Evolutionary conservation across 2,113 vertebrate genomes (phyloP).

Genomic region (Micromys minutus): DNA sequence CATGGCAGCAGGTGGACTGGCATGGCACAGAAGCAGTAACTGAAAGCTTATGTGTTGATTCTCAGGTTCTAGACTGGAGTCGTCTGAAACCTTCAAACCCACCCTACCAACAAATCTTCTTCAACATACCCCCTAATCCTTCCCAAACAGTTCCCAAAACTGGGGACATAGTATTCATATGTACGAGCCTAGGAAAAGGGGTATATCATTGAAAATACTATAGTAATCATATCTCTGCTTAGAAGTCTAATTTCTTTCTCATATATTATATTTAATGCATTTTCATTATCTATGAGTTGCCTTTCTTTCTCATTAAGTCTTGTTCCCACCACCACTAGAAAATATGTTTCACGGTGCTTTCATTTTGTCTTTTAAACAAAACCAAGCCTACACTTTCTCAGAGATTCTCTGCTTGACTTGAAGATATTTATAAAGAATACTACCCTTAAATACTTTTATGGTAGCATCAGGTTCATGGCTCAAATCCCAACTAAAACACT

Average conservation of each 20-base stretch:
- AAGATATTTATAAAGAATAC: not conserved
- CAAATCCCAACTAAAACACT: not conserved
- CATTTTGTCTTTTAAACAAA: not conserved
- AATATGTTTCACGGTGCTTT: not conserved
- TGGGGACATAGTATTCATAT: not conserved
- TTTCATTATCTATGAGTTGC: accelerated
- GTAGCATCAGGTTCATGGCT: not conserved
- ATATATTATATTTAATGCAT: not conserved
- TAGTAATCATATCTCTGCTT: not conserved
- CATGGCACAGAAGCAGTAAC: not conserved
- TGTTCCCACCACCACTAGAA: not conserved
- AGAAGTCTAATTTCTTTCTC: not conserved
- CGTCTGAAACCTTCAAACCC: not conserved
- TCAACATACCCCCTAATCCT: not conserved
- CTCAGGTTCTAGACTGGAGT: not conserved
- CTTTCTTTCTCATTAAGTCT: not conserved
- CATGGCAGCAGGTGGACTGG: not conserved
- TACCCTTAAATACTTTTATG: not conserved
- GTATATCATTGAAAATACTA: not conserved
- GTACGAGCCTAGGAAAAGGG: too few relatives aligned
- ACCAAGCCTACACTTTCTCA: not conserved
- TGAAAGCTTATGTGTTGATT: not conserved
- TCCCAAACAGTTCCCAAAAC: not conserved
- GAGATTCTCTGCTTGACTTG: not conserved
- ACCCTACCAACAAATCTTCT: not conserved